Evolutionary conservation across 2,113 vertebrate genomes (phyloP).

Genomic region (Thamnaconus septentrionalis): DNA sequence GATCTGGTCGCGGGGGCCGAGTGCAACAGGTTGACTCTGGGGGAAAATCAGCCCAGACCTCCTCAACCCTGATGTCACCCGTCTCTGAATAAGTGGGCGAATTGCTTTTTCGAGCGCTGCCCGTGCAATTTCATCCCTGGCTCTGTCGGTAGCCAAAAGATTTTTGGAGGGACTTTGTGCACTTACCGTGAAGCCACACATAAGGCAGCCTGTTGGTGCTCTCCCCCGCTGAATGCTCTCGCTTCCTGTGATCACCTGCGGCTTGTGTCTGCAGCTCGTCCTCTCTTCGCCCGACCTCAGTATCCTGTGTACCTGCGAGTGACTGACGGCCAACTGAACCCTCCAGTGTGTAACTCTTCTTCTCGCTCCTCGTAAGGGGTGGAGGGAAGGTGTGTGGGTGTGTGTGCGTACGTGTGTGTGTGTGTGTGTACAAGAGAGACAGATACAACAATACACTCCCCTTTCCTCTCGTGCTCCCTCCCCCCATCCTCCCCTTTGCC

Average conservation of each 20-base stretch:
- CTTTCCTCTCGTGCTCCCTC: too few species aligned
- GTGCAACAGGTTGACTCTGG: not conserved
- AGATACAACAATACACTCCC: not conserved
- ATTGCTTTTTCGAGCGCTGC: too few species aligned
- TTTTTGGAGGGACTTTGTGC: constrained; percentile 20
- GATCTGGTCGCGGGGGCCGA: constrained; percentile 19
- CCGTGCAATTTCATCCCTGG: too few species aligned
- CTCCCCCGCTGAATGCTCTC: constrained; percentile 43
- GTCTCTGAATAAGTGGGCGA: too few species aligned
- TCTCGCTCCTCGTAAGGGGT: constrained; percentile 30
- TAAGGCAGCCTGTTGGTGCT: constrained; percentile 53
- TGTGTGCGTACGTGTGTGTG: constrained; percentile 25
- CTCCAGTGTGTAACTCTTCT: constrained; percentile 30
- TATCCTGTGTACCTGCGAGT: constrained; percentile 48
- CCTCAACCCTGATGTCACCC: too few species aligned
- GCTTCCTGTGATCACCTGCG: constrained; percentile 47
- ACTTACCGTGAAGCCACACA: constrained; percentile 75
- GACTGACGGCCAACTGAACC: constrained; percentile 19
- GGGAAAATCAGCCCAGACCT: too few species aligned
- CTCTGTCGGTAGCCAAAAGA: not conserved
- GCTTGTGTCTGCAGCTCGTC: constrained; percentile 21
- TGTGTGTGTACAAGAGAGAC: not conserved
- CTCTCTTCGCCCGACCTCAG: constrained; percentile 32
- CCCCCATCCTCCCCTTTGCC: too few species aligned
- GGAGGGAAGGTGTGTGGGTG: constrained; percentile 49